Evolutionary conservation across 2,888 invertebrate species (phyloP), one percentile per base, ranked within the genome.

Genomic region (Polymixis lichenea): DNA sequence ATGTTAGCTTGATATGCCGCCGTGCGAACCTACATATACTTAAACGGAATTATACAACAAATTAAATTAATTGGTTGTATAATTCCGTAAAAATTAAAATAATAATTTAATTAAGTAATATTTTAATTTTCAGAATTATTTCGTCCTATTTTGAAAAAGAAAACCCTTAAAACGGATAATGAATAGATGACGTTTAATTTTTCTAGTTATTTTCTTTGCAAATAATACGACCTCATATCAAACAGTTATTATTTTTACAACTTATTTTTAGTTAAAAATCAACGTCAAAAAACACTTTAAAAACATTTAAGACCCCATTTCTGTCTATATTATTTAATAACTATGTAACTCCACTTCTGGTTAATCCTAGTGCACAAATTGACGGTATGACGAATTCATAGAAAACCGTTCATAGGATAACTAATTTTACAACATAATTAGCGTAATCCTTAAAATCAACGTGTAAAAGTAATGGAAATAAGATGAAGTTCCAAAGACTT

Each of bases 401-500:
- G 17, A 25, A 74, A 55, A 8, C 11, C 5, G 11, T 32, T 17
- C 17, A 32, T 2, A 32, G 0, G 38, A 22, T 22, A 25, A 1
- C 32, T 2, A 32, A 32, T 51, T 65, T 58, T 19, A 32, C 46
- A 32, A 60, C n/a, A 43, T 17, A 58, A 51, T 73, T 25, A 74
- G 22, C n/a, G 19, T 15, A 43, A n/a, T 32, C 11, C 4, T 46
- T n/a, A 53, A 64, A 72, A 56, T 32, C 9, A 65, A 53, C 19
- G 9, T 19, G 43, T 65, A 22, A 64, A 22, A 64, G 15, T 64
- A 71, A 58, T 65, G 60, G 71, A 25, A 64, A 38, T 3, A n/a
- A 82, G 62, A 79, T 56, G 1, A 74, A 19, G 22, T 17, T n/a
- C 2, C 22, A 19, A 58, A 66, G n/a, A 17, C 32, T 65, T 25